Evolutionary conservation across 2,888 invertebrate genomes (phyloP), one percentile per base, ranked within the genome.

Genomic region (Griposia aprilina): DNA sequence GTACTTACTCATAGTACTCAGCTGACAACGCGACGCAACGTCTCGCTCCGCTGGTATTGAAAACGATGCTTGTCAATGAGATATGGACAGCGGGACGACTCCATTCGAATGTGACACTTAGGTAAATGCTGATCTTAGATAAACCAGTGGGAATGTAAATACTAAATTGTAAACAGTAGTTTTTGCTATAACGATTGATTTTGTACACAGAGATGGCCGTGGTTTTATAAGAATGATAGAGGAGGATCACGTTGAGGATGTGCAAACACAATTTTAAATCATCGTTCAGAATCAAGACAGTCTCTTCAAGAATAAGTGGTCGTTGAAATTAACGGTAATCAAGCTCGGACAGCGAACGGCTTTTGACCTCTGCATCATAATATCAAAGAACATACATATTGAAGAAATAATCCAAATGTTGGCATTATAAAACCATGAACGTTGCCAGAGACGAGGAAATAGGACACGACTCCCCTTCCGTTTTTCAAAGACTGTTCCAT

Each of bases 31-130:
- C 80, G 55, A 78, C 75, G 87, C 87, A 87, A 85, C 85, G 91
- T 87, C 83, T 87, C 91, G 91, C 85, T 89, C 79, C 80, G 83
- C 63, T 88, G 88, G 82, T 87, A 88, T 88, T 88, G 90, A 91
- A 92, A 91, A 87, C 90, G 90, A 89, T 74, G 73, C 81, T 82
- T 72, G 82, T 82, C 82, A 84, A 76, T 82, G 79, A 82, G 67
- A 73, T 67, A 73, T 67, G 50, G 70, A 78, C 83, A 48, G 59
- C 72, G 63, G 48, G 70, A 78, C 73, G n/a, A 50, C 84, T 84
- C 52, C 59, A 74, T 75, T 72, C 36, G 70, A 50, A 67, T 66
- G 84, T 84, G 78, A 78, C 72, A 78, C 52, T 75, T 50, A 26
- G 36, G 74, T 36, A 78, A 76, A 76, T 55, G 66, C 36, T 63